Evolutionary conservation across 2,888 invertebrate genomes (phyloP), one percentile per base, ranked within the genome.

Genomic region (Lasioglossum calceatum): DNA sequence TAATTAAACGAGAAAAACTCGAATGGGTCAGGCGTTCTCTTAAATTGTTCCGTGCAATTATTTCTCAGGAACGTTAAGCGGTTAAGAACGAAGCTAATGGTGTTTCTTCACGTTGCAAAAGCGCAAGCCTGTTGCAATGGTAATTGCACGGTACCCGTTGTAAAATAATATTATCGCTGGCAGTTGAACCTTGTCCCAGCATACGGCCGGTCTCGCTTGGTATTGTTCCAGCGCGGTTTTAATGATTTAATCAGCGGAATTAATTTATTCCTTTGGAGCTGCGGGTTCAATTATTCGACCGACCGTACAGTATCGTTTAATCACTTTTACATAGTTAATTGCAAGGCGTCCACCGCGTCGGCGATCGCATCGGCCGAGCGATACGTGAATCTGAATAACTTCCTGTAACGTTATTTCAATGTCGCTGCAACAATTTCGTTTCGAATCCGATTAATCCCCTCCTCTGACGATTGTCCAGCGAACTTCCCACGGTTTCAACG

Each of bases 221-320:
- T 27, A n/a, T 67, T 36, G 54, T 70, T 50, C 61, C 12, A 10
- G 42, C 23, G n/a, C 58, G 79, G 64, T 79, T 80, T 84, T 70
- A 70, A 80, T 36, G 27, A 77, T 80, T 71, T 71, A 71, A 86
- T 80, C 70, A 54, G n/a, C 23, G n/a, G 77, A 71, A 74, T 71
- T 61, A 80, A 86, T 77, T 84, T 77, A 71, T 77, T 76, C 74
- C 72, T 64, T 84, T 75, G 61, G 39, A 50, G 50, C 32, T 12
- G 27, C 19, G 14, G 42, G 44, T 54, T 4, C 61, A n/a, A 77
- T 77, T 72, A 77, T 84, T 50, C 61, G 8, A 67, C 42, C 64
- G 42, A 73, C 50, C 39, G 71, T 54, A n/a, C 67, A 42, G 14
- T 67, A 73, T 81, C 77, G 82, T 54, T 86, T 86, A 86, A 84